Percentiles rank a stretch among this genome's conserved stretches.
phyloP scores from a whole-genome alignment of 2,113 vertebrate species.

The Pelobates fuscus region DNA sequence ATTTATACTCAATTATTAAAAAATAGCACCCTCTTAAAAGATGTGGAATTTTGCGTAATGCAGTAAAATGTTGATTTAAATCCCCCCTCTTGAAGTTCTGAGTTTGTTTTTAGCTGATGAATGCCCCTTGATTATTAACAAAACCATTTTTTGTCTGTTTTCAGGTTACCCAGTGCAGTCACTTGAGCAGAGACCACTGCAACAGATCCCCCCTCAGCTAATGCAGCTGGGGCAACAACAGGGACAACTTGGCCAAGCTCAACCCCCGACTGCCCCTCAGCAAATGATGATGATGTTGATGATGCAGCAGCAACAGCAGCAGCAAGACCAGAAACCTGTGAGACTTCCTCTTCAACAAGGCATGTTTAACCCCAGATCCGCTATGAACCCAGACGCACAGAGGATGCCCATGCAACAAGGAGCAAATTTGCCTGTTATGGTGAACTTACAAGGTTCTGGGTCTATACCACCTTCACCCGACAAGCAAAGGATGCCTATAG shows the following conservation, averaged over 20 bases:
- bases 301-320: constrained; percentile 75
- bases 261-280: constrained; percentile 76
- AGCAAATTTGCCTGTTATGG: constrained; percentile 87
- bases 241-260: constrained; percentile 63
- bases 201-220: constrained; percentile 90
- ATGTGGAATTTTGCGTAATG: no score
- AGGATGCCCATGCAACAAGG: constrained; percentile 86
- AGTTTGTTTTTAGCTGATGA: no score
- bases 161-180: constrained; percentile 86
- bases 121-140: no score
- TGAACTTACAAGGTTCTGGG: constrained; percentile 87
- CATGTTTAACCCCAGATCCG: constrained; percentile 76
- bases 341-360: constrained; percentile 84
- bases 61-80: no score
- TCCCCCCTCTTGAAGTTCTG: no score
- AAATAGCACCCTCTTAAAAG: no score
- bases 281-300: constrained; percentile 97
- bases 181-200: constrained; percentile 89
- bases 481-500: constrained; percentile 85
- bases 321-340: constrained; percentile 78
- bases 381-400: constrained; percentile 82
- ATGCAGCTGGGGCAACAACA: constrained; percentile 79
- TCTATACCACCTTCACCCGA: constrained; percentile 88
- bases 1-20: no score
- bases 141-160: constrained; percentile 36